Evolutionary conservation across 2,113 vertebrate species (phyloP).

Genomic region (Nibea coibor): DNA sequence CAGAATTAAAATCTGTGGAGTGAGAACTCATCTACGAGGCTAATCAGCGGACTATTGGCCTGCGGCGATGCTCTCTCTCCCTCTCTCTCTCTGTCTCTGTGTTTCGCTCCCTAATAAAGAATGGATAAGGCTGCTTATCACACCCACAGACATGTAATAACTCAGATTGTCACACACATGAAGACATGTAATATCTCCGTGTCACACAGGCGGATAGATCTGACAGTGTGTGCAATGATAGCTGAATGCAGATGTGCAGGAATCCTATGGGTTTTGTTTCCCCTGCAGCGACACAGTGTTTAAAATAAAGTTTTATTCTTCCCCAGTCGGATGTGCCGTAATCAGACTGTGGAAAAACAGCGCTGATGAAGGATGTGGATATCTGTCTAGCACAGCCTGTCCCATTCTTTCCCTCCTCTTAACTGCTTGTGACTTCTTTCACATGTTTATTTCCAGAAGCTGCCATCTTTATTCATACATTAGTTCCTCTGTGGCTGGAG

Average conservation of each 20-base stretch:
- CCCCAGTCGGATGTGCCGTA: conserved; percentile 9
- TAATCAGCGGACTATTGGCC: conserved; percentile 54
- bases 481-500: conserved; percentile 77
- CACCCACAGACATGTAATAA: conserved; percentile 76
- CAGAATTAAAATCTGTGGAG: conserved; percentile 74
- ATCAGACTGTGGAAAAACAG: conserved; percentile 42
- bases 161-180: conserved; percentile 72
- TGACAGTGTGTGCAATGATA: conserved; percentile 60
- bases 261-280: conserved; percentile 22
- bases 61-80: conserved; percentile 28
- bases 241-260: conserved; percentile 19
- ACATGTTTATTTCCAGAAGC: conserved; percentile 77
- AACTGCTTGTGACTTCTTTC: conserved; percentile 65
- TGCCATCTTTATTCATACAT: conserved; percentile 80
- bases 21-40: conserved; percentile 64
- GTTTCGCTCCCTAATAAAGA: conserved; percentile 60
- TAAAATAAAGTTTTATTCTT: conserved; percentile 27
- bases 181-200: conserved; percentile 72
- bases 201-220: conserved; percentile 57
- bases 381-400: conserved; percentile 48
- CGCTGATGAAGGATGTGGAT: conserved; percentile 41
- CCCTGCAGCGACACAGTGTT: neutral
- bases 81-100: neutral
- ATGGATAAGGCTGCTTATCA: conserved; percentile 72
- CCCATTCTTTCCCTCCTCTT: conserved; percentile 43